A percentile compares a stretch with the other conserved stretches of the same genome.
Evolutionary conservation across 2,888 invertebrate species (phyloP).

Genomic region (Acanthosepion pharaonis): DNA sequence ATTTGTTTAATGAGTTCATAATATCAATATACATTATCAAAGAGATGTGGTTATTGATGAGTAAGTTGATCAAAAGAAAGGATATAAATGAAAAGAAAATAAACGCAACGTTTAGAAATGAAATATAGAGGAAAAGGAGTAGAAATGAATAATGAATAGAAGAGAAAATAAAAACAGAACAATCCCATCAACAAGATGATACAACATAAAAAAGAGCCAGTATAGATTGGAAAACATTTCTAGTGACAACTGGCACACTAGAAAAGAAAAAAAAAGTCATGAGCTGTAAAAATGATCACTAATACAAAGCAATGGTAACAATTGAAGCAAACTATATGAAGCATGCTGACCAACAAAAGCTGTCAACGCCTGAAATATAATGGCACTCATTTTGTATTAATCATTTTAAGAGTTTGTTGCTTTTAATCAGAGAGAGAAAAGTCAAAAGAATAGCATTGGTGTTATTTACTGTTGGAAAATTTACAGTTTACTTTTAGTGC

Average conservation of each 20-base stretch:
- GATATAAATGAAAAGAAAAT: background rate
- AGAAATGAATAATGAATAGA: background rate
- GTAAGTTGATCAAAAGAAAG: background rate
- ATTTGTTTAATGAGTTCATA: too few relatives aligned
- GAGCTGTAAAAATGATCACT: background rate
- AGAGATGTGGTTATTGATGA: background rate
- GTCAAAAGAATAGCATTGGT: too few relatives aligned
- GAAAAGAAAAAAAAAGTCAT: background rate
- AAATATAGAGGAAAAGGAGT: background rate
- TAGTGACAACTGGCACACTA: background rate
- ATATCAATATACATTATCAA: too few relatives aligned
- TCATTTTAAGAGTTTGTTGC: background rate
- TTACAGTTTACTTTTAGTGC: too few relatives aligned
- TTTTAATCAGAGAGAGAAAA: too few relatives aligned
- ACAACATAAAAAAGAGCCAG: slow-evolving; percentile 12
- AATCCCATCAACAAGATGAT: background rate
- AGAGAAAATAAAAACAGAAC: background rate
- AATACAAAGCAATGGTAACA: background rate
- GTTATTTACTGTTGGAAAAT: too few relatives aligned
- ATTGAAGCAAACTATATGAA: background rate
- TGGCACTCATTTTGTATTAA: background rate
- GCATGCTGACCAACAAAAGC: slow-evolving; percentile 2
- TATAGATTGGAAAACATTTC: background rate
- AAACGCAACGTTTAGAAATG: background rate
- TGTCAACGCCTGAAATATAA: background rate